phyloP scores from a whole-genome alignment of 2,888 invertebrate species.

The Dendrolimus pini region DNA sequence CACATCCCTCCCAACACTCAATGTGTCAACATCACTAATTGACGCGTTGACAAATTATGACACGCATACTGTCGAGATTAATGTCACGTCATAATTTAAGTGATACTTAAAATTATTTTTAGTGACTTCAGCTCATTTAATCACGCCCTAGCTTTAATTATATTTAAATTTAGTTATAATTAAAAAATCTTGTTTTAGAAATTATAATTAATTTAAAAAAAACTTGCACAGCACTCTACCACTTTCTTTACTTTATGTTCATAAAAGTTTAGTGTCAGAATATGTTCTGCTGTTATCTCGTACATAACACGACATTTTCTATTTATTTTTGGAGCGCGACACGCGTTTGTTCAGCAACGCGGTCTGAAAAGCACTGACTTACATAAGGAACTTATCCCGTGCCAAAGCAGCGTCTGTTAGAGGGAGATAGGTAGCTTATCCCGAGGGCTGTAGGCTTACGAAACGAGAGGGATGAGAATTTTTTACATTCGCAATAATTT shows the following conservation, averaged over 20 bases:
- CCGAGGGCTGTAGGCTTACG: slow-evolving; percentile 48
- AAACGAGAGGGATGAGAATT: slow-evolving; percentile 53
- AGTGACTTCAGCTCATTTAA: background rate
- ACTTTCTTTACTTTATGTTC: slow-evolving; percentile 29
- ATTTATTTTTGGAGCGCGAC: slow-evolving; percentile 19
- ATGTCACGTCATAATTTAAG: slow-evolving; percentile 53
- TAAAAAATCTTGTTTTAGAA: background rate
- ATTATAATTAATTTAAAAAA: slow-evolving; percentile 9
- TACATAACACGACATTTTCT: slow-evolving; percentile 39
- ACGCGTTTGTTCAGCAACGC: slow-evolving; percentile 35
- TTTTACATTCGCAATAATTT: slow-evolving; percentile 38
- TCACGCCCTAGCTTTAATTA: background rate
- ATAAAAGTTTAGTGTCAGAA: slow-evolving; percentile 29
- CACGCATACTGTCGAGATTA: slow-evolving; percentile 49
- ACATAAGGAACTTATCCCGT: slow-evolving; percentile 69
- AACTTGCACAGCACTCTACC: background rate
- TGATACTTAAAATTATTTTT: slow-evolving; percentile 22
- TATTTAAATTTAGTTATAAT: background rate
- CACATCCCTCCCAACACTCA: slow-evolving; percentile 37
- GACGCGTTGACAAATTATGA: slow-evolving; percentile 67
- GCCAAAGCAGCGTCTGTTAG: slow-evolving; percentile 52
- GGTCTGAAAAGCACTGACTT: slow-evolving; percentile 60
- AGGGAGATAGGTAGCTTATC: slow-evolving; percentile 49
- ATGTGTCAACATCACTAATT: slow-evolving; percentile 61
- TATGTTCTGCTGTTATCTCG: background rate